A percentile compares a stretch with the other conserved stretches of the same genome.
phyloP scores from a whole-genome alignment of 1,140 invertebrate species.

The Monochamus saltuarius region DNA sequence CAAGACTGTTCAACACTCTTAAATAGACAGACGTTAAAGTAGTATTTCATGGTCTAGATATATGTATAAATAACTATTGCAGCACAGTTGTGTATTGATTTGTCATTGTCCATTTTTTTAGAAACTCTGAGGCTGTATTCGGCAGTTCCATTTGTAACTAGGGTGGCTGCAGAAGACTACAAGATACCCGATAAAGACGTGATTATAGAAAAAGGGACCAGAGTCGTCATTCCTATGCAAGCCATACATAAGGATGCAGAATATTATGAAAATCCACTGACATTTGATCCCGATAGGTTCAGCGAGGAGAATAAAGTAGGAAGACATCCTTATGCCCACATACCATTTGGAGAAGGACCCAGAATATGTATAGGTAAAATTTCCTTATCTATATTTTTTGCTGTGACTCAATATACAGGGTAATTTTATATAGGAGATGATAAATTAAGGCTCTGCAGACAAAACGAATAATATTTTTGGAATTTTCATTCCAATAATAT shows the following conservation, averaged over 20 bases:
- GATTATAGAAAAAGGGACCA: conserved; percentile 51
- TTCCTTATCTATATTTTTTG: no score
- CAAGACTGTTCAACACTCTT: no score
- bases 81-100: no score
- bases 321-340: neutral
- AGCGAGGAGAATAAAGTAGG: conserved; percentile 10
- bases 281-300: conserved; percentile 67
- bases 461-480: no score
- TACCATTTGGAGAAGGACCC: conserved; percentile 7
- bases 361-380: neutral
- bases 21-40: no score
- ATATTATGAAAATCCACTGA: conserved; percentile 64
- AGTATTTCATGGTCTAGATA: no score
- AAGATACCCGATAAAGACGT: conserved; percentile 39
- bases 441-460: no score
- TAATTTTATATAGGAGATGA: no score
- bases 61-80: no score
- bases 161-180: conserved; percentile 39
- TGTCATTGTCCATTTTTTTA: no score
- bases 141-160: conserved; percentile 37
- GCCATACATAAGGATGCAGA: conserved; percentile 56
- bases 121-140: conserved; percentile 56
- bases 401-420: no score
- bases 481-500: no score
- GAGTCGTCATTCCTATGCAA: conserved; percentile 50